A percentile compares a stretch with the other conserved stretches of the same genome.
Evolutionary conservation across 2,888 invertebrate species (phyloP).

Genomic region (Dorcus parallelipipedus): DNA sequence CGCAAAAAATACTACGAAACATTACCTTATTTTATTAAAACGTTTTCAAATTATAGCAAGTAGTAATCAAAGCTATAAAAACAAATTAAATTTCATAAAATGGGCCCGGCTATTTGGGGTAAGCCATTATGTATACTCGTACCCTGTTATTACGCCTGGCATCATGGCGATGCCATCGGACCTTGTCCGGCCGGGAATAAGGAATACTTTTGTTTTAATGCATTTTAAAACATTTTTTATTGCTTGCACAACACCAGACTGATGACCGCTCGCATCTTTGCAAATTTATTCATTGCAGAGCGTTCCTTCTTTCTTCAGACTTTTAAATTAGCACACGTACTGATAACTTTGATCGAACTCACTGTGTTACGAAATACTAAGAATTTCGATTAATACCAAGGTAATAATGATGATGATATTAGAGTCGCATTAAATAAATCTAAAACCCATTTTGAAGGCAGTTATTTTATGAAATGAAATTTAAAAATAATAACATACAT

Average conservation of each 20-base stretch:
- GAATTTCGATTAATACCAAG: too few species aligned
- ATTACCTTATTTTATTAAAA: slow-evolving; percentile 31
- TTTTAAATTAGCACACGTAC: too few species aligned
- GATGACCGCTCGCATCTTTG: neutral
- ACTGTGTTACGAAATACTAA: too few species aligned
- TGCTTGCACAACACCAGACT: slow-evolving; percentile 4
- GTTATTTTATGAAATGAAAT: too few species aligned
- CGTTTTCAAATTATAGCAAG: slow-evolving; percentile 50
- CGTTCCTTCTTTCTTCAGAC: neutral
- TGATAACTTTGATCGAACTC: too few species aligned
- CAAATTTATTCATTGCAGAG: slow-evolving; percentile 1
- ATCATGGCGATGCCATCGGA: slow-evolving; percentile 23
- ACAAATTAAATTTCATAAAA: slow-evolving; percentile 52
- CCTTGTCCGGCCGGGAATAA: slow-evolving; percentile 29
- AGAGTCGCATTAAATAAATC: too few species aligned
- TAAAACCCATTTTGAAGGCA: too few species aligned
- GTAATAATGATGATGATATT: too few species aligned
- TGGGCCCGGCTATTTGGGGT: slow-evolving; percentile 49
- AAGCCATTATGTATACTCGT: slow-evolving; percentile 47
- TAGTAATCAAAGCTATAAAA: slow-evolving; percentile 53
- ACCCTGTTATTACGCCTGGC: slow-evolving; percentile 47
- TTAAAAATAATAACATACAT: too few species aligned
- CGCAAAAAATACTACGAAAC: slow-evolving; percentile 18
- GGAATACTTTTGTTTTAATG: slow-evolving; percentile 39
- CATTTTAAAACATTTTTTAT: slow-evolving; percentile 37